Evolutionary conservation across 2,888 invertebrate species (phyloP).

Genomic region (Eustalomyia histrio): DNA sequence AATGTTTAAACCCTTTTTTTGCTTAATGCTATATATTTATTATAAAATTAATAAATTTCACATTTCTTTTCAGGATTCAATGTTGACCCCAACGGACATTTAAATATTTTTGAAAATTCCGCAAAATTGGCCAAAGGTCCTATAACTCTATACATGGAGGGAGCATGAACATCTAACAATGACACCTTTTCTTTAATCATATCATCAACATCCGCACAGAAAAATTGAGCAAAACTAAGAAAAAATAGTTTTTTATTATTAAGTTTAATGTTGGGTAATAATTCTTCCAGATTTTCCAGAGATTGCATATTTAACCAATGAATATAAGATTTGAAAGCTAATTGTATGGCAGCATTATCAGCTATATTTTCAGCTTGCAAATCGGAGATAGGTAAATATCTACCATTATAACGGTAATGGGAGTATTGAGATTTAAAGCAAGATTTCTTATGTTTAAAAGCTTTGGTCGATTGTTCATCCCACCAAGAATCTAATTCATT

Average conservation of each 20-base stretch:
- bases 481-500: constrained; percentile 69
- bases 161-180: constrained; percentile 68
- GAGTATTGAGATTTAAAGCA: constrained; percentile 75
- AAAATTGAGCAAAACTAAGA: constrained; percentile 74
- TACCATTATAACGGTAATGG: constrained; percentile 70
- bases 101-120: constrained; percentile 71
- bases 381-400: constrained; percentile 71
- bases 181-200: constrained; percentile 72
- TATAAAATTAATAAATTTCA: constrained; percentile 69
- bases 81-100: constrained; percentile 68
- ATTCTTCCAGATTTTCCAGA: constrained; percentile 67
- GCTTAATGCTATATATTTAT: too few relatives aligned
- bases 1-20: too few relatives aligned
- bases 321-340: constrained; percentile 73
- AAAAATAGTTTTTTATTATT: constrained; percentile 75
- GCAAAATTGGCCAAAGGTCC: constrained; percentile 73
- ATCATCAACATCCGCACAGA: constrained; percentile 72
- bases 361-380: constrained; percentile 75
- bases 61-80: constrained; percentile 74
- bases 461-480: constrained; percentile 70
- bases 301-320: constrained; percentile 67
- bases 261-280: constrained; percentile 71
- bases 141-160: constrained; percentile 73
- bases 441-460: constrained; percentile 69
- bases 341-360: constrained; percentile 76